Evolutionary conservation across 2,113 vertebrate genomes (phyloP), one percentile per base, ranked within the genome.

Genomic region (Oreotrochilus melanogaster): DNA sequence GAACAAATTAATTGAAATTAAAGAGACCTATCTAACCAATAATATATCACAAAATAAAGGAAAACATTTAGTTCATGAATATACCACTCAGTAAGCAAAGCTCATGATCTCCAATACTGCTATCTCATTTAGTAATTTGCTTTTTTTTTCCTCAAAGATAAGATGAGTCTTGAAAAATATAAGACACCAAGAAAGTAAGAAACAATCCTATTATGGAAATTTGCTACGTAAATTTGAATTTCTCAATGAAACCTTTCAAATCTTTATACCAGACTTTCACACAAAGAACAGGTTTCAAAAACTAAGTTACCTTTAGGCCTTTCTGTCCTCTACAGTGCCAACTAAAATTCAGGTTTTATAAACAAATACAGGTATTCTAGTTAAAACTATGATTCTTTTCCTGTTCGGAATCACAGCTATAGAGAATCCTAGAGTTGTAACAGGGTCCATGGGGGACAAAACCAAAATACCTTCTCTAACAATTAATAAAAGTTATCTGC

Each of bases 231-330:
- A 33, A 80, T 86, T 39, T 53, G 6, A 78, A 5, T 72, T 93
- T 75, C 65, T 81, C 81, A 84, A 76, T 31, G 8, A 91, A 95
- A 48, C 14, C 18, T 65, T 93, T 91, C 37, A 78, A 61, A 70
- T 90, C 64, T 57, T 89, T 72, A 65, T 22, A 91, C 18, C 33
- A 47, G 50, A 79, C 66, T 58, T 87, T 18, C 95, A 93, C 91
- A 95, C 64, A 95, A 72, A 88, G 89, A 94, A 92, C 88, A 60
- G 5, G 45, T 96, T 94, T 96, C 94, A 51, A 94, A 85, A 93
- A 27, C 33, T 39, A 71, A 31, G 30, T 88, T 94, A 92, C 54
- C 75, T 95, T 94, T 47, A 78, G 31, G 39, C 33, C 39, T 54
- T 93, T 62, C 58, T 90, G n/a, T 78, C 60, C 23, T 83, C 24